These are phyloP conservation scores for Mungos mungo DNA, from an alignment of 2,113 vertebrate species.

Conservation along the genomic window DNA sequence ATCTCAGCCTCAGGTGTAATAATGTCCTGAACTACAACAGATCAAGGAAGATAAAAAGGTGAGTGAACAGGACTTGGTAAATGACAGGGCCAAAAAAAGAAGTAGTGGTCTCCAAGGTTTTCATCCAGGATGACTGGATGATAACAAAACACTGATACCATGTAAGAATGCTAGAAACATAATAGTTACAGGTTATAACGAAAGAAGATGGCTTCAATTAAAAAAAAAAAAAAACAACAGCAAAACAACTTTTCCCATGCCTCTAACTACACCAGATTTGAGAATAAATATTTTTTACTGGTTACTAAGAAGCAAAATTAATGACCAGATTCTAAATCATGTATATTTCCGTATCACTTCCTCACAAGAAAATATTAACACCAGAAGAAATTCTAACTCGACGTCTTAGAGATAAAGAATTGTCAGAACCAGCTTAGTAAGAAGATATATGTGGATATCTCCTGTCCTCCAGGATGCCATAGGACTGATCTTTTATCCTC, in stretches of 20 bases:
- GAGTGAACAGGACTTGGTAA: background rate
- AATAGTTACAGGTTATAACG: background rate
- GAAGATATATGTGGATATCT: background rate
- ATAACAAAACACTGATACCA: background rate
- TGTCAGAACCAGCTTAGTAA: background rate
- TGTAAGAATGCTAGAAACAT: background rate
- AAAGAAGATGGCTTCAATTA: background rate
- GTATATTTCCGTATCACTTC: background rate
- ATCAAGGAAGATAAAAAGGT: background rate
- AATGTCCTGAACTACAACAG: background rate
- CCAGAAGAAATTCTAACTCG: slow-evolving; percentile 31
- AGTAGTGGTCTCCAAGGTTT: background rate
- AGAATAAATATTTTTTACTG: slow-evolving; percentile 12
- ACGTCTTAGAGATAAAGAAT: slow-evolving; percentile 8
- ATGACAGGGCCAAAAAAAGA: background rate
- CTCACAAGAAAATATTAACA: slow-evolving; percentile 49
- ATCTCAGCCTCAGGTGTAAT: background rate
- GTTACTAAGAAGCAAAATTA: slow-evolving; percentile 13
- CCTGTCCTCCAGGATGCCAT: background rate
- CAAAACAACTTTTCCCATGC: background rate
- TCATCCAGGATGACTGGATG: background rate
- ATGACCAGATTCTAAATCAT: slow-evolving; percentile 27
- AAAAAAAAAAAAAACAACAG: background rate
- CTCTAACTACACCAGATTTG: background rate
- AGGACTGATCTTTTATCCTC: background rate